These are phyloP conservation scores for Strix aluco DNA, from an alignment of 2,113 vertebrate genomes.

Conservation along the genomic window DNA sequence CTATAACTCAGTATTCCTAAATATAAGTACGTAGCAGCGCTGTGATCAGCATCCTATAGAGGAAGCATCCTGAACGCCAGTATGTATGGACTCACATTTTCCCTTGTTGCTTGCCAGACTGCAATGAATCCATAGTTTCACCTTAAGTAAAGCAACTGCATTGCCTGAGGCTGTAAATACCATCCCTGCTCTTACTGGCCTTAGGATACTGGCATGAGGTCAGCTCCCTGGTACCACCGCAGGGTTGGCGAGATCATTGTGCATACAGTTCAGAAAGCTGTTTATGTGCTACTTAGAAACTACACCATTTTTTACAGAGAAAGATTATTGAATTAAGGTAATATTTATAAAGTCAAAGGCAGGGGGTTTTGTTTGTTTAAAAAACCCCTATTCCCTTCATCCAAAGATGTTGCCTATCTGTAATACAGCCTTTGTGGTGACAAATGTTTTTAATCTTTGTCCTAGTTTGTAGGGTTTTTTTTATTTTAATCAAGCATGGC, in stretches of 20 bases:
- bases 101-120: background rate
- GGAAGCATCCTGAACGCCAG: background rate
- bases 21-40: accelerated
- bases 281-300: background rate
- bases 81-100: background rate
- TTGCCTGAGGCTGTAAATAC: background rate
- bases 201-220: background rate
- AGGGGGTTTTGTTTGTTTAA: background rate
- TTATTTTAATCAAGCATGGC: background rate
- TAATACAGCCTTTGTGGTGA: background rate
- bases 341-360: background rate
- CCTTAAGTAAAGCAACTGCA: background rate
- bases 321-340: background rate
- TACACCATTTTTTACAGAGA: background rate
- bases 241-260: background rate
- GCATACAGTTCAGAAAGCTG: background rate
- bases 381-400: background rate
- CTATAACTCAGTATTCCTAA: background rate
- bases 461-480: background rate
- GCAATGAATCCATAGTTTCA: accelerated
- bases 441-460: background rate
- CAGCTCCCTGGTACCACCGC: background rate
- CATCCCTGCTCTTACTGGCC: too few species aligned
- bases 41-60: background rate
- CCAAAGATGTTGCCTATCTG: background rate